Percentiles rank a stretch among this genome's conserved stretches.
phyloP scores from a whole-genome alignment of 2,797 vertebrate species.

The Myoxocephalus aenaeus region DNA sequence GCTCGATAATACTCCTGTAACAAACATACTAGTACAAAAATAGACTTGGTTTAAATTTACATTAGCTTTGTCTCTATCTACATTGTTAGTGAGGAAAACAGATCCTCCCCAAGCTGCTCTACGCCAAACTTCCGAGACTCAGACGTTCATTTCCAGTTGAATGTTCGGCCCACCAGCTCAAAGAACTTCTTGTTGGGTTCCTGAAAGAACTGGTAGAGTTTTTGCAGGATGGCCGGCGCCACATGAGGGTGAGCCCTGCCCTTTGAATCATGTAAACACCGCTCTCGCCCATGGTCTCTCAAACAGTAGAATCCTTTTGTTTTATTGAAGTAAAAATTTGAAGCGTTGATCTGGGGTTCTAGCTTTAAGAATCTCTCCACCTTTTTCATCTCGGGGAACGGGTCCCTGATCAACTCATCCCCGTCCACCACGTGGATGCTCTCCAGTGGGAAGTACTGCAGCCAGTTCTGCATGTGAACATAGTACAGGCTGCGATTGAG shows the following conservation, averaged over 20 bases:
- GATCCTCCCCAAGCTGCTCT: conserved; percentile 32
- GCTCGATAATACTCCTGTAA: conserved; percentile 48
- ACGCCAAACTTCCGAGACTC: background rate
- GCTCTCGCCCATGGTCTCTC: conserved; percentile 90
- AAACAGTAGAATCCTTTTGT: conserved; percentile 98
- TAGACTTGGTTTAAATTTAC: conserved; percentile 90
- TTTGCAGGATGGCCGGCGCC: conserved; percentile 86
- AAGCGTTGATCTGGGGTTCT: conserved; percentile 91
- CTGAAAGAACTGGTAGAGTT: conserved; percentile 92
- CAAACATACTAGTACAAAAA: conserved; percentile 88
- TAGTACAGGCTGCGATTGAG: conserved; percentile 96
- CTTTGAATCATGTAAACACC: conserved; percentile 96
- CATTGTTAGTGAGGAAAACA: conserved; percentile 49
- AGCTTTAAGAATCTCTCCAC: conserved; percentile 93
- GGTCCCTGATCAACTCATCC: conserved; percentile 92
- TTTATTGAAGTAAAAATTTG: conserved; percentile 98
- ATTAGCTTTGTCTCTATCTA: conserved; percentile 62
- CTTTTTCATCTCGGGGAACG: conserved; percentile 92
- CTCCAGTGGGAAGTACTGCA: conserved; percentile 89
- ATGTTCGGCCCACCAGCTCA: conserved; percentile 92
- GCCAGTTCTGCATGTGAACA: conserved; percentile 93
- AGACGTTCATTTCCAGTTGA: conserved; percentile 90
- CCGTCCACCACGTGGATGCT: conserved; percentile 95
- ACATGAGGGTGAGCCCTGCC: conserved; percentile 92
- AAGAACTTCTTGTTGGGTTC: conserved; percentile 96